phyloP scores from a whole-genome alignment of 2,797 vertebrate species.

The Sparus aurata region DNA sequence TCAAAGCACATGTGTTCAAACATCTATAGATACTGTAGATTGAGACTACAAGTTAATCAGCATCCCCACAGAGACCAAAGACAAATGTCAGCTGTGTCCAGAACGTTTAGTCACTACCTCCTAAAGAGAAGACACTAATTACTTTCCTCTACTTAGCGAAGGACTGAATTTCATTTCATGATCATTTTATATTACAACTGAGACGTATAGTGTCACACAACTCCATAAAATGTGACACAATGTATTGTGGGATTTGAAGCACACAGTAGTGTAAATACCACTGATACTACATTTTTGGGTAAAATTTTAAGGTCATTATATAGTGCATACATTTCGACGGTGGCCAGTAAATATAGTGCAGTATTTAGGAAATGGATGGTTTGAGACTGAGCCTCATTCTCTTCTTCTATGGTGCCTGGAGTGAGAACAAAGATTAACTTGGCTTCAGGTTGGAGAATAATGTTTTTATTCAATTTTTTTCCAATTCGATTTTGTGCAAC shows the following conservation, averaged over 20 bases:
- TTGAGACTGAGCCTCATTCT: neutral
- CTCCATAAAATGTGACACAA: neutral
- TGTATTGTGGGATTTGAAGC: neutral
- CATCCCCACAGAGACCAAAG: neutral
- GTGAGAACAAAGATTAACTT: neutral
- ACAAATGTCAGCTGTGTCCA: neutral
- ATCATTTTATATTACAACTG: neutral
- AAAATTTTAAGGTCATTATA: too few species aligned
- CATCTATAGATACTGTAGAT: neutral
- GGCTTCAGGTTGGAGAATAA: neutral
- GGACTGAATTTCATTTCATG: neutral
- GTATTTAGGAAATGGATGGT: neutral
- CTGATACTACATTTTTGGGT: neutral
- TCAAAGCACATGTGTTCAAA: constrained; percentile 7
- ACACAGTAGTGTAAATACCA: too few species aligned
- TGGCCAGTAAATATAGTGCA: neutral
- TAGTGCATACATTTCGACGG: too few species aligned
- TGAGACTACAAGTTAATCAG: constrained; percentile 11
- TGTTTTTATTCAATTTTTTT: neutral
- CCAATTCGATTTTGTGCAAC: neutral
- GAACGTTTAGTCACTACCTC: neutral
- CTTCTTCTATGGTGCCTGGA: neutral
- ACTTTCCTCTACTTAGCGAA: neutral
- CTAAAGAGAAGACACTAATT: neutral
- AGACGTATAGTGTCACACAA: neutral